Evolutionary conservation across 1,140 invertebrate species (phyloP), one percentile per base, ranked within the genome.

Genomic region (Halyomorpha halys): DNA sequence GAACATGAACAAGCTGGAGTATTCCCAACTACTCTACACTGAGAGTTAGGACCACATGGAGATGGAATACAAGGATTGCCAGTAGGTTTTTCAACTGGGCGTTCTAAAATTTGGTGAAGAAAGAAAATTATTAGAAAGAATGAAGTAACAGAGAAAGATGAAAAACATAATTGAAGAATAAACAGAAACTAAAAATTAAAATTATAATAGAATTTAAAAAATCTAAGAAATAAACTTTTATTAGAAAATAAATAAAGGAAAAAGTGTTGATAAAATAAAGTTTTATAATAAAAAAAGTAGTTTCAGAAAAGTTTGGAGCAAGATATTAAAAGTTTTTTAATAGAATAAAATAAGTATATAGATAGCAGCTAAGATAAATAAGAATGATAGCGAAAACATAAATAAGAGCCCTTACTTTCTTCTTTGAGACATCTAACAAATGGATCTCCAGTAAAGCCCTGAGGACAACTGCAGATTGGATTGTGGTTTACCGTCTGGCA

Each of bases 11-110:
- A 92, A 14, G 86, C 84, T 13, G 87, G 85, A 59, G 81, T 82
- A 47, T 81, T 82, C 45, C 83, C 81, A 15, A 85, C 77, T 44
- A 83, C 82, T 63, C 83, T 81, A 74, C 89, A 93, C 71, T 85
- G 70, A 45, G 89, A 86, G 73, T 91, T 89, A 0, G 85, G 81
- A 25, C 89, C 90, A 72, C 89, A 92, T 0, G 89, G 88, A 54
- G 86, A 87, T 19, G 87, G 86, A 51, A 84, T 71, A 68, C 89
- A 91, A 5, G 88, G 87, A 73, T 90, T 85, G 65, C 77, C 79
- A 68, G 76, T 71, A 19, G 71, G 71, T 34, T 25, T 27, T 56
- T 39, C 54, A 21, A 39, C 71, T 67, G 56, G 63, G 15, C 15
- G 62, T 60, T 23, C 59, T 65, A 47, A 56, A 54, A 61, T 23